Evolutionary conservation across 2,888 invertebrate species (phyloP).

Genomic region (Anoplius nigerrimus): DNA sequence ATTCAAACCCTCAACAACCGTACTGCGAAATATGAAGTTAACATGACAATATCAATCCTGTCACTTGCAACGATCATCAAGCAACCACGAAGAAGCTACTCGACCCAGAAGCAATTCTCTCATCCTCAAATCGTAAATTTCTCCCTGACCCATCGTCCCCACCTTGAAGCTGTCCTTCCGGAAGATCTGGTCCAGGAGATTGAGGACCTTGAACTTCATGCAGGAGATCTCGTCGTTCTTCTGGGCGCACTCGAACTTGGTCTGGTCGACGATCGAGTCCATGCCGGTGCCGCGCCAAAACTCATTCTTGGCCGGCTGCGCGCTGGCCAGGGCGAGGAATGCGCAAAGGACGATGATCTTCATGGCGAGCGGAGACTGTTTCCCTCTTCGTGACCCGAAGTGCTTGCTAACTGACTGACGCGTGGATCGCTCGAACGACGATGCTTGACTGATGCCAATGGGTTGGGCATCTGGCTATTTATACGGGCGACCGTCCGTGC

Average conservation of each 20-base stretch:
- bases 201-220: conserved; percentile 89
- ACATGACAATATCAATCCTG: too few species aligned
- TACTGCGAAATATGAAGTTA: too few species aligned
- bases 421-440: conserved; percentile 46
- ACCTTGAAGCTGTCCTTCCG: conserved; percentile 88
- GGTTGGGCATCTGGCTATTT: conserved; percentile 70
- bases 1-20: too few species aligned
- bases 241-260: conserved; percentile 84
- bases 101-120: too few species aligned
- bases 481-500: conserved; percentile 64
- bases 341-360: conserved; percentile 72
- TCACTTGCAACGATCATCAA: neutral
- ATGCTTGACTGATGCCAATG: conserved; percentile 70
- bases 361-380: conserved; percentile 13
- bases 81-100: too few species aligned
- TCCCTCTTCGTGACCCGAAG: conserved; percentile 37
- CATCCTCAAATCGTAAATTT: too few species aligned
- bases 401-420: neutral
- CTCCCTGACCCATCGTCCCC: conserved; percentile 54
- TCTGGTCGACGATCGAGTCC: conserved; percentile 85
- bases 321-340: conserved; percentile 78
- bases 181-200: conserved; percentile 85
- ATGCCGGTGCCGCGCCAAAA: conserved; percentile 85
- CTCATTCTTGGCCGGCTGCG: conserved; percentile 80
- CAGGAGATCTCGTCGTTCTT: conserved; percentile 88